Base-by-base conservation (phyloP, 1,140 invertebrate genomes). In the Habropoda laboriosa region DNA sequence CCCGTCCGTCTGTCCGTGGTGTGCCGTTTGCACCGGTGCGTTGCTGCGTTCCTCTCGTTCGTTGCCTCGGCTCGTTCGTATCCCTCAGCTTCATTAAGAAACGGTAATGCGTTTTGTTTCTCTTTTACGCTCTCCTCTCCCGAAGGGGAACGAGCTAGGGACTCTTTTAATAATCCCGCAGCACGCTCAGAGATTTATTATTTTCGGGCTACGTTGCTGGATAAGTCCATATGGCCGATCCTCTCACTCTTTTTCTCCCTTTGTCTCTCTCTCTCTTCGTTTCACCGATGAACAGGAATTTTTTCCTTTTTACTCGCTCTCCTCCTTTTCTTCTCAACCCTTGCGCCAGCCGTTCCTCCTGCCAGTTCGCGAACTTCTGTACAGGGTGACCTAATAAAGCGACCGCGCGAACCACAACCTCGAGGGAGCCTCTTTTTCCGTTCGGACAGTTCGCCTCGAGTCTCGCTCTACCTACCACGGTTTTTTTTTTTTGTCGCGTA, bases 21-120 rank as follows among this genome's bases (percentile, higher is more conserved):
- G 58, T 73, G 77, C 63, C 63, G 68, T 79, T 81, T 63, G 70
- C 68, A 49, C 72, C n/a, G 61, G 58, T 73, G 45, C 72, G 45
- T 86, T 47, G 53, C 63, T 68, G 53, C 81, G 77, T 82, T 81
- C 80, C 84, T 78, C 60, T 79, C 85, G 85, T 85, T 85, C 85
- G 77, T 83, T 86, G 85, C 80, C 85, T 86, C 83, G 71, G 71
- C 85, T 82, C 86, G 86, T 88, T 85, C 87, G 87, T 88, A 86
- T 86, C 86, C 89, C 88, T 90, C 89, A 88, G 91, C 91, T 93
- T 93, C 92, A 93, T 93, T 93, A 93, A 93, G 92, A 92, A 93
- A 92, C 90, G 89, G 89, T 92, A 91, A 91, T 91, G 90, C 89
- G 90, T 93, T 92, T 93, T 92, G 91, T 92, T 93, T 93, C 88